These are phyloP conservation scores for Nipponia nippon DNA, from an alignment of 2,113 vertebrate species.

Conservation along the genomic window DNA sequence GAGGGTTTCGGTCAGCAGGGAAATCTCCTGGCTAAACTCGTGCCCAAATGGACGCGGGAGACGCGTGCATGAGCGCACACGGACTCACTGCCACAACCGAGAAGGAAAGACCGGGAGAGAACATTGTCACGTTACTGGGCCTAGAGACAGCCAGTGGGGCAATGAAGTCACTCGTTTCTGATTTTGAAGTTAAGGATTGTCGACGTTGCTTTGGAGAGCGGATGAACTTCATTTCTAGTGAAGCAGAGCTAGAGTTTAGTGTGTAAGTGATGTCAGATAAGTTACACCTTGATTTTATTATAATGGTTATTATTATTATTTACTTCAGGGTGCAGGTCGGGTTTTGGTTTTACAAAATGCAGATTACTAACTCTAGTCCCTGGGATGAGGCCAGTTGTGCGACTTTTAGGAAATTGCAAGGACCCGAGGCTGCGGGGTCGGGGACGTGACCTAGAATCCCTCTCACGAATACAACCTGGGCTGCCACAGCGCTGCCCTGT, in stretches of 20 bases:
- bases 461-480: fast-evolving
- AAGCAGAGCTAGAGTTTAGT: neutral
- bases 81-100: neutral
- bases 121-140: neutral
- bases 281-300: neutral
- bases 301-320: fast-evolving
- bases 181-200: conserved; percentile 26
- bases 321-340: neutral
- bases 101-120: neutral
- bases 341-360: neutral
- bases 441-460: neutral
- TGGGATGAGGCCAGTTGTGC: fast-evolving
- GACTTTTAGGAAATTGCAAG: neutral
- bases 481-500: neutral
- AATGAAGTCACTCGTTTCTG: neutral
- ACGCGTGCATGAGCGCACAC: neutral
- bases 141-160: neutral
- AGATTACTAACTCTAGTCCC: fast-evolving
- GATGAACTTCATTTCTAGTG: neutral
- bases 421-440: fast-evolving
- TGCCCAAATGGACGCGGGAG: neutral
- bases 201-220: neutral
- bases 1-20: neutral
- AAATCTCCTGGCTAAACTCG: neutral
- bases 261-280: neutral